phyloP scores from a whole-genome alignment of 1,140 invertebrate genomes.

The Ruditapes philippinarum region DNA sequence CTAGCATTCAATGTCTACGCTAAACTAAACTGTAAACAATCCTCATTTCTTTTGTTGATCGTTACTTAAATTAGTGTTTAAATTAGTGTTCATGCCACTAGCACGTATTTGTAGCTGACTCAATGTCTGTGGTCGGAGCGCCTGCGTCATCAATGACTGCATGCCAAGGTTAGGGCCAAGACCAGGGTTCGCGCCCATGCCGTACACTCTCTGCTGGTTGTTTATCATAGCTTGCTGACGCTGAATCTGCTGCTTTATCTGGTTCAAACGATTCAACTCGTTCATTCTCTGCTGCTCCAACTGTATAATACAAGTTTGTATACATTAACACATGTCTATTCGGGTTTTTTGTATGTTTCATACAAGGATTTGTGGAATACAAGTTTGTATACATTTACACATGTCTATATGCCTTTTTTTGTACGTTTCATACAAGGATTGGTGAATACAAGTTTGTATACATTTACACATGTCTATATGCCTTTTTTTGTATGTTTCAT shows the following conservation, averaged over 20 bases:
- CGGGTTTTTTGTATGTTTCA: too few relatives aligned
- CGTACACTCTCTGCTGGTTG: background rate
- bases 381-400: too few relatives aligned
- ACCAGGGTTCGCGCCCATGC: background rate
- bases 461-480: too few relatives aligned
- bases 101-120: background rate
- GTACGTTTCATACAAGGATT: too few relatives aligned
- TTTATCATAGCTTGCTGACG: constrained; percentile 40
- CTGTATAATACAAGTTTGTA: too few relatives aligned
- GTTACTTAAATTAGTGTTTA: too few relatives aligned
- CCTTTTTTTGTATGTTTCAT: too few relatives aligned
- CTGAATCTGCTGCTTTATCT: constrained; percentile 59
- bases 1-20: background rate
- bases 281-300: constrained; percentile 56
- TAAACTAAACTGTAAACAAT: background rate
- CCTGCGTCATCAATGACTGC: background rate
- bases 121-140: constrained; percentile 28
- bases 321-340: too few relatives aligned
- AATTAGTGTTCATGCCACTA: background rate
- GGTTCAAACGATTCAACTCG: constrained; percentile 54
- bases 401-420: too few relatives aligned
- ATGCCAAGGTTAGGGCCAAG: background rate
- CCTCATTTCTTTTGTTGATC: constrained; percentile 15
- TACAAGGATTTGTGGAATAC: too few relatives aligned
- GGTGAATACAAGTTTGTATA: too few relatives aligned